Percentiles rank a stretch among this genome's conserved stretches.
phyloP scores from a whole-genome alignment of 2,797 vertebrate species.

The Sebastiscus tertius region DNA sequence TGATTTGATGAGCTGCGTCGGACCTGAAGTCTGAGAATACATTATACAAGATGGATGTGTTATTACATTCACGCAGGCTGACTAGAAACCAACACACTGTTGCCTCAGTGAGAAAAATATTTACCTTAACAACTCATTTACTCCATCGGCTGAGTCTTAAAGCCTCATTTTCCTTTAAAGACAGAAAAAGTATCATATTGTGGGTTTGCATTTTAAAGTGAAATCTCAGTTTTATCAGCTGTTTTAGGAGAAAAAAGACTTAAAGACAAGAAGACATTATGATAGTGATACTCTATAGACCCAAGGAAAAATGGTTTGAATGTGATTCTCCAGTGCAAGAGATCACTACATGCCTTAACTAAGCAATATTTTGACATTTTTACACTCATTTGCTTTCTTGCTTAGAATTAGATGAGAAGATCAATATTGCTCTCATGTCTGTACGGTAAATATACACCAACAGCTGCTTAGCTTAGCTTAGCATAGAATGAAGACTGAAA shows the following conservation, averaged over 20 bases:
- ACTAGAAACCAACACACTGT: background rate
- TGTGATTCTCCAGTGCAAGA: too few relatives aligned
- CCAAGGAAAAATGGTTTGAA: too few relatives aligned
- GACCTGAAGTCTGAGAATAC: conserved; percentile 2
- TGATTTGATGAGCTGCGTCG: background rate
- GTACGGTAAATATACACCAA: too few relatives aligned
- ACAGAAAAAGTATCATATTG: background rate
- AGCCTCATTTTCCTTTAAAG: background rate
- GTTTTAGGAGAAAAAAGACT: background rate
- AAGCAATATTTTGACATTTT: background rate
- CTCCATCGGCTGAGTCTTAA: background rate
- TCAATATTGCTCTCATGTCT: too few relatives aligned
- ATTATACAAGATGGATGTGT: conserved; percentile 25
- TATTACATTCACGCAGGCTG: background rate
- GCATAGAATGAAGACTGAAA: too few relatives aligned
- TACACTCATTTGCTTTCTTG: too few relatives aligned
- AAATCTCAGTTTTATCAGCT: background rate
- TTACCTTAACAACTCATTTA: background rate
- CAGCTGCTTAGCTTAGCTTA: too few relatives aligned
- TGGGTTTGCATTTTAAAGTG: background rate
- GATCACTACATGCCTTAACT: too few relatives aligned
- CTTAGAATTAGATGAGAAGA: too few relatives aligned
- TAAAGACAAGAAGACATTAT: background rate
- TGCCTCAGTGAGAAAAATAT: background rate
- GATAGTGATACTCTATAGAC: background rate